Conservation (phyloP, 1,140 invertebrate genomes). For the Planococcus citri region DNA sequence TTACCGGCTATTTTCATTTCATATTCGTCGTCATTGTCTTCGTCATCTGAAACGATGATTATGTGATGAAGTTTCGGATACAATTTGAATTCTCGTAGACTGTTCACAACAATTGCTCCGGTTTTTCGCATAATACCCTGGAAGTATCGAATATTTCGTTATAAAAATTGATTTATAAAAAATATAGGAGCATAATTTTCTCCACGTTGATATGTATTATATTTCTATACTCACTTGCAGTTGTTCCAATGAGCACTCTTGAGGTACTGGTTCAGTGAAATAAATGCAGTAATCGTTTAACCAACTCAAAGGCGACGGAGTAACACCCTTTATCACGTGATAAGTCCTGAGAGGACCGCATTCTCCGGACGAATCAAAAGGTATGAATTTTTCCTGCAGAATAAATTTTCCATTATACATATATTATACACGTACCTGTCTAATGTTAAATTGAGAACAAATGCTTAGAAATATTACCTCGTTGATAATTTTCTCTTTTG, state of each 20-base stretch:
- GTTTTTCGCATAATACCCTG: neutral
- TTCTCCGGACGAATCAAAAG: slow-evolving; percentile 10
- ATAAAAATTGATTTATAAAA: too few relatives aligned
- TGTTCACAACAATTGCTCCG: neutral
- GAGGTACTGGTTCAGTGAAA: neutral
- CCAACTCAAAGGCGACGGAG: neutral
- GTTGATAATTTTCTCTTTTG: neutral
- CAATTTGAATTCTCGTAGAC: neutral
- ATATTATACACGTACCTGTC: too few relatives aligned
- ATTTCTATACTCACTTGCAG: slow-evolving; percentile 1
- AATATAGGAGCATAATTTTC: too few relatives aligned
- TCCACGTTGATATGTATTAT: too few relatives aligned
- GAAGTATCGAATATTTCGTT: neutral
- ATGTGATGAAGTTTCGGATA: slow-evolving; percentile 4
- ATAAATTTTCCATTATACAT: neutral
- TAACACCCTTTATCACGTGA: neutral
- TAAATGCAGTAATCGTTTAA: neutral
- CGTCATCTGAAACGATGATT: neutral
- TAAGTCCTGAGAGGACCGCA: neutral
- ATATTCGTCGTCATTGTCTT: neutral
- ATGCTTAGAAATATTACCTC: neutral
- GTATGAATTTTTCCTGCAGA: slow-evolving; percentile 3
- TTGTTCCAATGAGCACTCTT: neutral
- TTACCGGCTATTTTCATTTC: neutral
- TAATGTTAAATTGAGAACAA: too few relatives aligned